These are phyloP conservation scores for Tiliqua scincoides DNA, from an alignment of 2,113 vertebrate species.

Conservation along the genomic window DNA sequence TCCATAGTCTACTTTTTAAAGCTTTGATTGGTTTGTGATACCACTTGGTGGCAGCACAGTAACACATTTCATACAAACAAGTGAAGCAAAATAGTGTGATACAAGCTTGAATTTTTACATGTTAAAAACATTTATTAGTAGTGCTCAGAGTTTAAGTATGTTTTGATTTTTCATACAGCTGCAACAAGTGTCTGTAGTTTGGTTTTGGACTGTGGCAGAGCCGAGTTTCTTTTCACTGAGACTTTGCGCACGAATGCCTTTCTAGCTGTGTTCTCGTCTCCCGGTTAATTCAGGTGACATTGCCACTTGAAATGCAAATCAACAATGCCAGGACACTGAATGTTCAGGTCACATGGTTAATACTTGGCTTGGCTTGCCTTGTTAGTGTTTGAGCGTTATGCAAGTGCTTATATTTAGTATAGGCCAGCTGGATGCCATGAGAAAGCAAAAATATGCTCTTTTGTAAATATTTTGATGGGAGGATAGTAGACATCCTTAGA, in stretches of 20 bases:
- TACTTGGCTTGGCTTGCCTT: conserved; percentile 7
- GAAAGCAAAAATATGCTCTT: not conserved
- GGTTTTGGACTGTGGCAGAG: not conserved
- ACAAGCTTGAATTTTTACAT: not conserved
- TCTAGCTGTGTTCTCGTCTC: not conserved
- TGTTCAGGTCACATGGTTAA: not conserved
- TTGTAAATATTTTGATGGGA: conserved; percentile 22
- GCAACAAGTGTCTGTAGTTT: conserved; percentile 18
- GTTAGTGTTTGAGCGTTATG: not conserved
- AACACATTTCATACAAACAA: conserved; percentile 33
- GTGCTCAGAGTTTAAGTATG: not conserved
- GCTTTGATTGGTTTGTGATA: conserved; percentile 42
- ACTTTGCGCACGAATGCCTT: not conserved
- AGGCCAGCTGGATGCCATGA: not conserved
- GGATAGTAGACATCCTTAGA: not conserved
- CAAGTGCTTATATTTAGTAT: not conserved
- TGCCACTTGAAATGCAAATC: conserved; percentile 42
- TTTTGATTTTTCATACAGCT: conserved; percentile 22
- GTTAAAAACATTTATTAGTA: not conserved
- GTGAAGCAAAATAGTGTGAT: conserved; percentile 54
- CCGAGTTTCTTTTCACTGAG: conserved; percentile 22
- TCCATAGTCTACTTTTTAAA: not conserved
- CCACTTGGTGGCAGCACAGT: conserved; percentile 68
- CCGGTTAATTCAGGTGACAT: conserved; percentile 12
- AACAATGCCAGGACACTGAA: not conserved